Evolutionary conservation across 1,140 invertebrate genomes (phyloP), one percentile per base, ranked within the genome.

Genomic region (Globodera rostochiensis): DNA sequence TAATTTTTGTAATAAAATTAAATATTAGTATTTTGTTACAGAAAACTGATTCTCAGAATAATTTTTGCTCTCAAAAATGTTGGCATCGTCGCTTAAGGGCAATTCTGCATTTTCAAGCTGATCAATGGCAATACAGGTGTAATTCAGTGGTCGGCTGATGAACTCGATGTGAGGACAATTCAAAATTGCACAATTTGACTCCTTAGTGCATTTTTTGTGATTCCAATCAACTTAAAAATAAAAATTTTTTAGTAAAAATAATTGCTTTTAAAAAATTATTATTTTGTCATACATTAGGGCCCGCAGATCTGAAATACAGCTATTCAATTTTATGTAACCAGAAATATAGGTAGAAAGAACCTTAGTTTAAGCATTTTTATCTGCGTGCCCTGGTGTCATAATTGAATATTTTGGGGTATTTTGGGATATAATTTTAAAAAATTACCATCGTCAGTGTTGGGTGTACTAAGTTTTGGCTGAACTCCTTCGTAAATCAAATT

Each of bases 141-240:
- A 87, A 73, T 84, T 86, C 6, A 70, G 76, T 36, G 76, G 71
- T 11, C 73, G 36, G 3, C 74, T 21, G 6, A 80, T 77, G 74
- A 84, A 88, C 21, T 85, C 60, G 47, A 74, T 45, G 70, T 89
- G 89, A 6, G 88, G 88, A 74, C 87, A 88, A 70, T 88, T 88
- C 5, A 89, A 69, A 6, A 89, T 79, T n/a, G 75, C 46, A 57
- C 87, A 88, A 73, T 77, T 77, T 9, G 70, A 82, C 21, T 78
- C 47, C 6, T 66, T 19, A 13, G 84, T 88, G 74, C 87, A 88
- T 15, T 84, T 77, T 13, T 79, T 60, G 67, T 90, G 88, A 47
- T 60, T 46, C 25, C 85, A 82, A 76, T 88, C 86, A 36, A 88
- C 87, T 88, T 57, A 80, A 89, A 81, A 49, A 25, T n/a, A 25